Evolutionary conservation across 2,797 vertebrate genomes (phyloP).

Genomic region (Enteromius unitaeniatus): DNA sequence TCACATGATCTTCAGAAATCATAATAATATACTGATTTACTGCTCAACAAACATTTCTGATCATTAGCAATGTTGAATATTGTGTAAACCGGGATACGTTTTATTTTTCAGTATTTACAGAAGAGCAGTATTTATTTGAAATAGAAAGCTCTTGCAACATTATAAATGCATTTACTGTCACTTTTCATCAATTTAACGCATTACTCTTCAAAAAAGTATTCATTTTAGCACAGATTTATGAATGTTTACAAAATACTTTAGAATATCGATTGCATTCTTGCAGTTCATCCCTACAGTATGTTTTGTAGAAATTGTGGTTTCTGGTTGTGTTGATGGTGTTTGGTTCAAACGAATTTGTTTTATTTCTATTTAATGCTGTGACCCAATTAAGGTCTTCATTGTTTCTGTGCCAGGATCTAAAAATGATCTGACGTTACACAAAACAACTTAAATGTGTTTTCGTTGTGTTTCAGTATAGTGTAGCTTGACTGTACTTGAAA

Average conservation of each 20-base stretch:
- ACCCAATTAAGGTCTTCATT: not conserved
- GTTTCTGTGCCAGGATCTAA: not conserved
- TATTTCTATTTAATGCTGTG: not conserved
- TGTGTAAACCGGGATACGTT: not conserved
- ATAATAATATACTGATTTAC: not conserved
- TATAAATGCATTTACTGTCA: not conserved
- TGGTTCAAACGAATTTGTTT: not conserved
- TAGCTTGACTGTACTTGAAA: constrained; percentile 9
- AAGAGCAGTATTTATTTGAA: not conserved
- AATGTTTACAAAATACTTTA: not conserved
- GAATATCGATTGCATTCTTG: not conserved
- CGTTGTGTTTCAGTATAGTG: not conserved
- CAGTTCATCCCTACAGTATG: not conserved
- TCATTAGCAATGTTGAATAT: not conserved
- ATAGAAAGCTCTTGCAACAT: not conserved
- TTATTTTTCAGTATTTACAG: not conserved
- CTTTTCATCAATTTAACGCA: not conserved
- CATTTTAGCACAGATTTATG: not conserved
- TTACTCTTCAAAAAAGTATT: not conserved
- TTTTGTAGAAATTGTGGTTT: not conserved
- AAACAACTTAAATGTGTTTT: not conserved
- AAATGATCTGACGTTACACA: not conserved
- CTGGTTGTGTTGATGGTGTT: not conserved
- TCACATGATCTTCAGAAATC: not conserved
- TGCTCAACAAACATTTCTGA: not conserved